A percentile compares a stretch with the other conserved stretches of the same genome.
These are phyloP conservation scores for Pectinophora gossypiella DNA, from an alignment of 1,140 invertebrate species.

Conservation along the genomic window DNA sequence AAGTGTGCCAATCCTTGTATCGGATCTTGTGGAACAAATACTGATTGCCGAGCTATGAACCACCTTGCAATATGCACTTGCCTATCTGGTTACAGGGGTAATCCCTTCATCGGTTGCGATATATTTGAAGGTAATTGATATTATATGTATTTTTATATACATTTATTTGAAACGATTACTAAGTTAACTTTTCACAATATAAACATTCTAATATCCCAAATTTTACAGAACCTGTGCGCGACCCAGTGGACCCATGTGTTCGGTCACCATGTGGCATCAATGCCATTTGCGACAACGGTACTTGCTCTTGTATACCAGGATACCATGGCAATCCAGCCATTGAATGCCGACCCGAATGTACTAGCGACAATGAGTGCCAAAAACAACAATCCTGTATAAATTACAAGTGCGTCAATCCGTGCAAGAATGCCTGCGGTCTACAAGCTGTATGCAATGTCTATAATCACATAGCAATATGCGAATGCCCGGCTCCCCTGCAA, in stretches of 20 bases:
- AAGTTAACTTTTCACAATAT: neutral
- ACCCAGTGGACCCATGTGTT: slow-evolving; percentile 76
- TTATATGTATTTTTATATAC: slow-evolving; percentile 3
- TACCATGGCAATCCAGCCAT: slow-evolving; percentile 79
- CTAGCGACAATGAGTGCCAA: slow-evolving; percentile 84
- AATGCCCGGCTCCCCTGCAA: slow-evolving; percentile 76
- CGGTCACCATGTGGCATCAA: slow-evolving; percentile 85
- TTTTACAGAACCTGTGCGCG: slow-evolving; percentile 29
- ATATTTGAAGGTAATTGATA: slow-evolving; percentile 79
- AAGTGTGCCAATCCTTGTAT: slow-evolving; percentile 83
- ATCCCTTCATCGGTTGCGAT: slow-evolving; percentile 80
- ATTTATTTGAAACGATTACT: neutral
- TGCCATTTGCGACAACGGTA: slow-evolving; percentile 81
- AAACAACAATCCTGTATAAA: slow-evolving; percentile 88
- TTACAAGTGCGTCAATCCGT: slow-evolving; percentile 88
- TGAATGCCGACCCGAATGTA: slow-evolving; percentile 82
- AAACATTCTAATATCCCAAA: neutral
- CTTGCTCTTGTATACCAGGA: slow-evolving; percentile 78
- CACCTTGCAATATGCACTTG: slow-evolving; percentile 80
- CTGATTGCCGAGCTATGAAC: slow-evolving; percentile 78
- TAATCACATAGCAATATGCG: slow-evolving; percentile 82
- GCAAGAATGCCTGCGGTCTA: slow-evolving; percentile 82
- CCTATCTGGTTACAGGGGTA: slow-evolving; percentile 77
- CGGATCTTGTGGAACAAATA: slow-evolving; percentile 80
- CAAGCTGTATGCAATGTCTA: slow-evolving; percentile 78